phyloP scores from a whole-genome alignment of 2,888 invertebrate species.

The Apodemia duryi region DNA sequence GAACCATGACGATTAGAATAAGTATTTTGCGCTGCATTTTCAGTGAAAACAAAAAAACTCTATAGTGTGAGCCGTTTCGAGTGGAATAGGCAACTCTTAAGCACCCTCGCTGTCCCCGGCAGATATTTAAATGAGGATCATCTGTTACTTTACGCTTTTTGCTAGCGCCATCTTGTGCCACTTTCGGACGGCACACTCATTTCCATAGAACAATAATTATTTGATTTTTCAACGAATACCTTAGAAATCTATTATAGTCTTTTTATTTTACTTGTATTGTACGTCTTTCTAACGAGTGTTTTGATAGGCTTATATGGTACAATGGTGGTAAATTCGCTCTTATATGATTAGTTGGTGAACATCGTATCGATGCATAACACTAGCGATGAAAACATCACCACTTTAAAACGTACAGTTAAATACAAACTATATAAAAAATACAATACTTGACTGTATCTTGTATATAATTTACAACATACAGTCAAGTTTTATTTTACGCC shows the following conservation, averaged over 20 bases:
- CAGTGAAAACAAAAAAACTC: not conserved
- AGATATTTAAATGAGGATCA: constrained; percentile 67
- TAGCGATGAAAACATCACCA: no score
- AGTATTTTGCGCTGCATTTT: constrained; percentile 18
- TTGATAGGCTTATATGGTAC: no score
- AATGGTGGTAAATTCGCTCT: no score
- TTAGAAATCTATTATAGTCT: not conserved
- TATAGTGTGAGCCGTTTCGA: constrained; percentile 19
- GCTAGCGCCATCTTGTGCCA: constrained; percentile 44
- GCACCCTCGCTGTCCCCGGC: constrained; percentile 42
- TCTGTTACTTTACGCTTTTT: constrained; percentile 58
- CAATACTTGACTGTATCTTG: no score
- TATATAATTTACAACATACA: no score
- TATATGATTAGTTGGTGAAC: no score
- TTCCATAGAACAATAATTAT: constrained; percentile 12
- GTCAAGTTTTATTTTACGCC: no score
- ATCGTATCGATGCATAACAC: no score
- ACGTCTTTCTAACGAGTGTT: no score
- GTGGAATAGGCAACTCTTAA: constrained; percentile 32
- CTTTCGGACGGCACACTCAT: constrained; percentile 1
- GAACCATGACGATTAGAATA: not conserved
- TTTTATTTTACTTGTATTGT: no score
- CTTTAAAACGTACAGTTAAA: no score
- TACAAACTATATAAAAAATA: no score
- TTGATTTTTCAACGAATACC: not conserved